These are phyloP conservation scores for Ceratosolen solmsi DNA, from an alignment of 1,140 invertebrate species.

Conservation along the genomic window DNA sequence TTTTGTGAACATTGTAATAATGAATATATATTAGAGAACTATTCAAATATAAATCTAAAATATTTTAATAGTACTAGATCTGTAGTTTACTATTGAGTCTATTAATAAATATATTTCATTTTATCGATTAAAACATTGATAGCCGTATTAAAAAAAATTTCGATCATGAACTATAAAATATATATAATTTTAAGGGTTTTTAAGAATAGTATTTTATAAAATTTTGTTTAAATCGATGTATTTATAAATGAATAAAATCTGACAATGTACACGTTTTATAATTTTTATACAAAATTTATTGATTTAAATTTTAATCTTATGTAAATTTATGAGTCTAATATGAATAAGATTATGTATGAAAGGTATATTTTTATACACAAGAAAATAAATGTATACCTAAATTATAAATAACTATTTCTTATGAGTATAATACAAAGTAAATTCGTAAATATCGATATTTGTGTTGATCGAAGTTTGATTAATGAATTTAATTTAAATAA, in stretches of 20 bases:
- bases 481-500: neutral
- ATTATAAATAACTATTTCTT: neutral
- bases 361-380: slow-evolving; percentile 1
- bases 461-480: neutral
- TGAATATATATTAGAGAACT: too few species aligned
- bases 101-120: too few species aligned
- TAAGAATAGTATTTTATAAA: too few species aligned
- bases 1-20: too few species aligned
- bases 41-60: too few species aligned
- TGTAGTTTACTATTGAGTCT: too few species aligned
- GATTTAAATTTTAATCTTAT: slow-evolving; percentile 16
- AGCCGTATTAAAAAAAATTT: too few species aligned
- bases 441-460: neutral
- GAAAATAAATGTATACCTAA: neutral
- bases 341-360: neutral
- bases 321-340: neutral
- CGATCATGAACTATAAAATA: too few species aligned
- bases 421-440: neutral
- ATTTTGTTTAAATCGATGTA: neutral
- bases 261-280: neutral
- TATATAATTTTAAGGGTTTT: too few species aligned
- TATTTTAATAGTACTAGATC: too few species aligned
- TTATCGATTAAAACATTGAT: too few species aligned
- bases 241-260: slow-evolving; percentile 8
- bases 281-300: neutral